Percentiles rank a stretch among this genome's conserved stretches.
Evolutionary conservation across 2,113 vertebrate species (phyloP).

Genomic region (Zosterops lateralis): DNA sequence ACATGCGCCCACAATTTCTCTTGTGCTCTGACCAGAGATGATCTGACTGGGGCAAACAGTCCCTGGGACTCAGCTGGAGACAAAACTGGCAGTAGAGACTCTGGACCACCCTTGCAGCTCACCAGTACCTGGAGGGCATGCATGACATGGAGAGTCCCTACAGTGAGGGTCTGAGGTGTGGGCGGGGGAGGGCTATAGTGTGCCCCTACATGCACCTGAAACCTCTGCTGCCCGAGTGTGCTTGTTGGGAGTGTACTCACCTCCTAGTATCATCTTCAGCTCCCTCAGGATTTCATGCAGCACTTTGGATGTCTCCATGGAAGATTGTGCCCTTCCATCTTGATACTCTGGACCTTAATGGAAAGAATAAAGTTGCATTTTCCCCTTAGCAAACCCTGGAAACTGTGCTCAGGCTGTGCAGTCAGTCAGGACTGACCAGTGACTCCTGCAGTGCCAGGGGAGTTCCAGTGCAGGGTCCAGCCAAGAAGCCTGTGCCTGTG

Average conservation of each 20-base stretch:
- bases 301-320: not conserved
- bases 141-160: not conserved
- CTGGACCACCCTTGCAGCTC: not conserved
- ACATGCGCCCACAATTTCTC: not conserved
- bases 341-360: not conserved
- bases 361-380: not conserved
- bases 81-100: not conserved
- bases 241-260: not conserved
- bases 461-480: not conserved
- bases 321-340: not conserved
- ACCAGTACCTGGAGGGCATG: not conserved
- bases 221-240: not conserved
- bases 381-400: not conserved
- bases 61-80: not conserved
- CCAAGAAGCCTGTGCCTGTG: not conserved
- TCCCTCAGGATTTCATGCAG: not conserved
- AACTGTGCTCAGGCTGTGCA: not conserved
- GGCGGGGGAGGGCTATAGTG: accelerated
- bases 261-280: not conserved
- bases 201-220: not conserved
- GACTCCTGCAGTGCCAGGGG: not conserved
- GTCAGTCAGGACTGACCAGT: not conserved
- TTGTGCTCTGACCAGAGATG: not conserved
- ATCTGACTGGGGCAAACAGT: not conserved
- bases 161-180: not conserved